Conservation (phyloP, 2,113 vertebrate species). For the Silurus glanis region DNA sequence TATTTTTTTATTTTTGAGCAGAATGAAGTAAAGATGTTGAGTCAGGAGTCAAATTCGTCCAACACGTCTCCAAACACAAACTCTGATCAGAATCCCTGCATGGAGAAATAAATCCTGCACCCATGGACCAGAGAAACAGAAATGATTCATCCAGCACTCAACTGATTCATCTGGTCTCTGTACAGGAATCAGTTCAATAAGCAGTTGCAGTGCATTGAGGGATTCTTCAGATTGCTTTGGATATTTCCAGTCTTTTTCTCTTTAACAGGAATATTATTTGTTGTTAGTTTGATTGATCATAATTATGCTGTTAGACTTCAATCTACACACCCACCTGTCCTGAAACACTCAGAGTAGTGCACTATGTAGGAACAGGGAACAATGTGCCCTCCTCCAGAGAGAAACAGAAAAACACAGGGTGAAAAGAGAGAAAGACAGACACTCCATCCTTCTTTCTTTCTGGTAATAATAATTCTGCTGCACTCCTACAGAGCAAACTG, state of each 20-base stretch:
- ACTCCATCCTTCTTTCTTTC: slow-evolving; percentile 14
- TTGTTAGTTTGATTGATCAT: neutral
- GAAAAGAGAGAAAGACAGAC: neutral
- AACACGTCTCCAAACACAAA: too few relatives aligned
- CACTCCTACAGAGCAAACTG: slow-evolving; percentile 21
- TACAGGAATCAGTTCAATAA: neutral
- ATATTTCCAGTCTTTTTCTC: neutral
- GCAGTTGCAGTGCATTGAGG: neutral
- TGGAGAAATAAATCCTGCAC: too few relatives aligned
- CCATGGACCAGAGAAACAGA: too few relatives aligned
- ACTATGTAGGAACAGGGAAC: neutral
- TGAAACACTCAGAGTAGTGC: neutral
- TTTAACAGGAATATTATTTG: neutral
- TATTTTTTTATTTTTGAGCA: too few relatives aligned
- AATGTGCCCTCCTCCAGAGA: neutral
- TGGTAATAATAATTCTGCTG: neutral
- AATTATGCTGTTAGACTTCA: neutral
- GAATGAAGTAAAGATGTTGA: too few relatives aligned
- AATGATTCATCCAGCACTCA: too few relatives aligned
- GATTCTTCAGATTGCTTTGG: neutral
- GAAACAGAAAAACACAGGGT: neutral
- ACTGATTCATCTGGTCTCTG: neutral
- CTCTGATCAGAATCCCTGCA: too few relatives aligned
- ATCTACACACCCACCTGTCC: too few relatives aligned
- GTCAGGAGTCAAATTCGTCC: too few relatives aligned